Percentiles rank a stretch among this genome's conserved stretches.
Conservation (phyloP, 2,113 vertebrate genomes). For the Cinclus mexicanus region DNA sequence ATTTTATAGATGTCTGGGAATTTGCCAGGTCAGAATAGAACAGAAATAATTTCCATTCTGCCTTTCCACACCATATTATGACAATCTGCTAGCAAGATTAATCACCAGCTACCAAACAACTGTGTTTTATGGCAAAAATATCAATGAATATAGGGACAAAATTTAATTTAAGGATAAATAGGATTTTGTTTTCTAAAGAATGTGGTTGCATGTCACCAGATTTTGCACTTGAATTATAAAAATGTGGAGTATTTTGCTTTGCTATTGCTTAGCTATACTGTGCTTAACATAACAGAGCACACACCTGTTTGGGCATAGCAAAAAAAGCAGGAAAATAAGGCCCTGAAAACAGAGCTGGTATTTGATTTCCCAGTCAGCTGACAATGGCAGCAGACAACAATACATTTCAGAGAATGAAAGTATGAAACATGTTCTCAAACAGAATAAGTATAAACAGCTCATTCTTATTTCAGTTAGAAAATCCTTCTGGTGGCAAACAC, state of each 20-base stretch:
- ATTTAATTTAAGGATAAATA: background rate
- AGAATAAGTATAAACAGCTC: background rate
- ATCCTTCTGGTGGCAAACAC: background rate
- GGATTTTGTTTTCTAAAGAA: background rate
- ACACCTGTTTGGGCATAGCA: background rate
- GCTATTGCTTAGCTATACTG: background rate
- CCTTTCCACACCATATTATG: background rate
- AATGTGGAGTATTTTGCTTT: background rate
- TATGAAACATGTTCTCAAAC: background rate
- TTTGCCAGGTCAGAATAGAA: background rate
- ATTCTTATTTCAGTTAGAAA: background rate
- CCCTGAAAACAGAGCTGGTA: background rate
- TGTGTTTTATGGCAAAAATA: background rate
- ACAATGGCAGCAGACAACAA: background rate
- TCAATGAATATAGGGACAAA: background rate
- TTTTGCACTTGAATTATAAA: background rate
- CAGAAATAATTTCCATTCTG: background rate
- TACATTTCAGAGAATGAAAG: background rate
- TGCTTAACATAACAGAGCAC: background rate
- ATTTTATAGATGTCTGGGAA: background rate
- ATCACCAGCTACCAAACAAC: slow-evolving; percentile 3
- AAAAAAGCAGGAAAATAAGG: background rate
- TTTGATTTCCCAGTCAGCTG: slow-evolving; percentile 3
- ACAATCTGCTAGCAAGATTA: background rate
- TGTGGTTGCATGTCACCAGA: background rate